Percentiles rank a stretch among this genome's conserved stretches.
These are phyloP conservation scores for Vireo altiloquus DNA, from an alignment of 2,113 vertebrate genomes.

Conservation along the genomic window DNA sequence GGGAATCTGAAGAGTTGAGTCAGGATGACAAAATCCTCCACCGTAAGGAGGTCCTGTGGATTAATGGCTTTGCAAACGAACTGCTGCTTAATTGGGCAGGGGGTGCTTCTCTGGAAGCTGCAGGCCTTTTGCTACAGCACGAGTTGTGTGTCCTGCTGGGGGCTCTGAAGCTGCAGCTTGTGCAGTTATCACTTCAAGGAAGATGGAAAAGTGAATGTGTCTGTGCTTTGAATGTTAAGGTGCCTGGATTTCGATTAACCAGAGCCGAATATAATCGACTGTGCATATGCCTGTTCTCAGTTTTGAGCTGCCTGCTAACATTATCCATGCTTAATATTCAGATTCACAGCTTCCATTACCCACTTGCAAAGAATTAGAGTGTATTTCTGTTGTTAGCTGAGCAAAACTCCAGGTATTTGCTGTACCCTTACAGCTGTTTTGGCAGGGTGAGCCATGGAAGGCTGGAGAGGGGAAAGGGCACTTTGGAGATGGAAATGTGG, in stretches of 20 bases:
- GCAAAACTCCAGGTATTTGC: not conserved
- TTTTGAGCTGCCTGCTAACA: not conserved
- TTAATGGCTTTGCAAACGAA: not conserved
- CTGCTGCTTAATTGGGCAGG: not conserved
- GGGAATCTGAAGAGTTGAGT: not conserved
- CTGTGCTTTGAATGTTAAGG: not conserved
- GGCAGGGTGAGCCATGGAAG: not conserved
- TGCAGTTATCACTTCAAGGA: not conserved
- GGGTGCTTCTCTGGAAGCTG: not conserved
- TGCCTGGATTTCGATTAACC: not conserved
- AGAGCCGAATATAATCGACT: not conserved
- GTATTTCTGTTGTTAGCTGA: not conserved
- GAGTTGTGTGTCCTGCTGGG: not conserved
- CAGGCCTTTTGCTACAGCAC: not conserved
- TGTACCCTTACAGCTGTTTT: not conserved
- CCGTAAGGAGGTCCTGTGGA: not conserved
- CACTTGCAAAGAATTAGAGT: not conserved
- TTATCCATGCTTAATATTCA: not conserved
- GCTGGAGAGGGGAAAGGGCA: not conserved
- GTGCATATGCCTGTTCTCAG: not conserved
- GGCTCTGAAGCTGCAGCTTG: not conserved
- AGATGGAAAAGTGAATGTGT: not conserved
- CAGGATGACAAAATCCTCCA: not conserved
- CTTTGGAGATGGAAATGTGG: accelerated
- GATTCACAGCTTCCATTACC: not conserved